Base-by-base conservation (phyloP, 2,797 vertebrate species). In the Hafferia zeledoni region DNA sequence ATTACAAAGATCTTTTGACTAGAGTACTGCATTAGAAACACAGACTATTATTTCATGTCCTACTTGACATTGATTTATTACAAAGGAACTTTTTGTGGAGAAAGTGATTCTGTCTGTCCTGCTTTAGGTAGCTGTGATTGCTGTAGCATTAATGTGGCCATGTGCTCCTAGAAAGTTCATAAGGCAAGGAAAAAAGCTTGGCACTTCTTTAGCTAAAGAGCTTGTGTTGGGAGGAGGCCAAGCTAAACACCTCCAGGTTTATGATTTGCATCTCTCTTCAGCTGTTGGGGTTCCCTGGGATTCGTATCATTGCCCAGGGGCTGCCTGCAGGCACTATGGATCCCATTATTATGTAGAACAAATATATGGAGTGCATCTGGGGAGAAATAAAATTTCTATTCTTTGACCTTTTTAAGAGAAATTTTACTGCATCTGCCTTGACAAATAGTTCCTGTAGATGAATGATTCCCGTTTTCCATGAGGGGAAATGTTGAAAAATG, bases 141-240 rank as follows among this genome's bases (percentile, higher is more conserved):
- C 65, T 70, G 53, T n/a, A 27, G 84, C 30, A 5, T 68, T 95
- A 94, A 31, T 0, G 0, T 69, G 67, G 52, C 65, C 23, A 5
- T 30, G 35, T 64, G 76, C 85, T 89, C 28, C 37, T 67, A 63
- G 78, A 50, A 84, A 43, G 84, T 83, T 92, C 37, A 4, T 33
- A 83, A 64, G 31, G 71, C 57, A 56, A 55, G 72, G 72, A 33
- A 72, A 61, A 91, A 83, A 61, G 27, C 27, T 87, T 87, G 74
- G 59, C 17, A 22, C n/a, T 47, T 57, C 17, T 68, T 60, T 24
- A 56, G 53, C 56, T 80, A 57, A 67, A 93, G 67, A 67, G 83
- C 65, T 93, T 96, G 77, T 88, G 46, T 93, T 96, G 96, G 89
- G 75, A 53, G 63, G 68, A 64, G 67, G 89, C 95, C 92, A 95